Conservation (phyloP, 2,113 vertebrate species). For the Paradoxurus hermaphroditus region DNA sequence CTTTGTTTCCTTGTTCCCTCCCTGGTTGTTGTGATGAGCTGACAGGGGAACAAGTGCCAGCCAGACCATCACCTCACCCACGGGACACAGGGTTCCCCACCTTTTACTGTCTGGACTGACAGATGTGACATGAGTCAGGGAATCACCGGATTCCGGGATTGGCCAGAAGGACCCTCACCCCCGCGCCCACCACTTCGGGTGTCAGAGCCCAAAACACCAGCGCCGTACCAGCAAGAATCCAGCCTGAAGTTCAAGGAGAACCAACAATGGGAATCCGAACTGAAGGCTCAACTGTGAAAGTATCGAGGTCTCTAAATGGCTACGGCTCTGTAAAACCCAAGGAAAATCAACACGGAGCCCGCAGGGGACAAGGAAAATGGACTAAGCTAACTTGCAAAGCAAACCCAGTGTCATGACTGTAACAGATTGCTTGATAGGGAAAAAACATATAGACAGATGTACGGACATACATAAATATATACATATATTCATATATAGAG, state of each 20-base stretch:
- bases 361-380: neutral
- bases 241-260: neutral
- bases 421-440: neutral
- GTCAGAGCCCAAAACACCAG: accelerated
- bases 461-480: too few species aligned
- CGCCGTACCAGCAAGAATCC: accelerated
- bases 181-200: neutral
- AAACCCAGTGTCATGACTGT: neutral
- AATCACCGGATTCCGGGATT: neutral
- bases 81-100: neutral
- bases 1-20: neutral
- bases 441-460: neutral
- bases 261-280: neutral
- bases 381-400: neutral
- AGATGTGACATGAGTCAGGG: neutral
- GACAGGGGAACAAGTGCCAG: neutral
- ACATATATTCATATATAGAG: neutral
- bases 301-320: accelerated
- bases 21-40: neutral
- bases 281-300: neutral
- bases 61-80: neutral
- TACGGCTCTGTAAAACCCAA: neutral
- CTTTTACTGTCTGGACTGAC: neutral
- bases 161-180: neutral
- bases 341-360: neutral